Evolutionary conservation across 1,140 invertebrate species (phyloP).

Genomic region (Heliconius hewitsoni): DNA sequence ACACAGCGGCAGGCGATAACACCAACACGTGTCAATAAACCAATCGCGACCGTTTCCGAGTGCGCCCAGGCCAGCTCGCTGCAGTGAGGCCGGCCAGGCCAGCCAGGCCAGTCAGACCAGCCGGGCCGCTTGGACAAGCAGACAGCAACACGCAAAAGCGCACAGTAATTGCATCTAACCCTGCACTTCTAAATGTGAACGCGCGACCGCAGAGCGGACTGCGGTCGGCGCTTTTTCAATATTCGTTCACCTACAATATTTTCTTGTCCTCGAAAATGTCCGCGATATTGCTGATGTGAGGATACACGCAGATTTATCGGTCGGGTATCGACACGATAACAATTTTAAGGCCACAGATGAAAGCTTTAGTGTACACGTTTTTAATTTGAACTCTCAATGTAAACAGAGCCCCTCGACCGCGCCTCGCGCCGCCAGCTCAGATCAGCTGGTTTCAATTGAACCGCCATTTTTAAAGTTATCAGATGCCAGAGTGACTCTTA

Average conservation of each 20-base stretch:
- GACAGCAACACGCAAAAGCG: no score
- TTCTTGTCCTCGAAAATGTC: conserved; percentile 65
- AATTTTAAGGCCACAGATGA: conserved; percentile 66
- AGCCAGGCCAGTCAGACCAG: background rate
- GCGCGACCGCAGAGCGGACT: conserved; percentile 40
- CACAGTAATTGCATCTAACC: conserved; percentile 64
- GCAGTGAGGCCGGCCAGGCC: background rate
- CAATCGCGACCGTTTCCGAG: conserved; percentile 57
- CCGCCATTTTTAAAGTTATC: conserved; percentile 24
- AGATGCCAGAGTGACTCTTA: conserved; percentile 18
- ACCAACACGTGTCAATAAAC: conserved; percentile 75
- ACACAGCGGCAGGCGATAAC: conserved; percentile 53
- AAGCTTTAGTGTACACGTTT: conserved; percentile 70
- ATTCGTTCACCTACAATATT: conserved; percentile 59
- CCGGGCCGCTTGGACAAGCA: conserved; percentile 28
- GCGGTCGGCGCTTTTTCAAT: conserved; percentile 49
- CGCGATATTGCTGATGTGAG: conserved; percentile 58
- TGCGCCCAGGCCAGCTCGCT: background rate
- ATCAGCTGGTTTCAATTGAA: conserved; percentile 38
- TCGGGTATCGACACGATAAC: conserved; percentile 53
- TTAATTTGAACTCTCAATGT: conserved; percentile 66
- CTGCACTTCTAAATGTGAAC: conserved; percentile 38
- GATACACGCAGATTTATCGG: conserved; percentile 70
- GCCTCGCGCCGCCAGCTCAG: conserved; percentile 9
- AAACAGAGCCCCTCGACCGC: conserved; percentile 30